phyloP scores from a whole-genome alignment of 2,888 invertebrate species.

The Drosophila lutescens region DNA sequence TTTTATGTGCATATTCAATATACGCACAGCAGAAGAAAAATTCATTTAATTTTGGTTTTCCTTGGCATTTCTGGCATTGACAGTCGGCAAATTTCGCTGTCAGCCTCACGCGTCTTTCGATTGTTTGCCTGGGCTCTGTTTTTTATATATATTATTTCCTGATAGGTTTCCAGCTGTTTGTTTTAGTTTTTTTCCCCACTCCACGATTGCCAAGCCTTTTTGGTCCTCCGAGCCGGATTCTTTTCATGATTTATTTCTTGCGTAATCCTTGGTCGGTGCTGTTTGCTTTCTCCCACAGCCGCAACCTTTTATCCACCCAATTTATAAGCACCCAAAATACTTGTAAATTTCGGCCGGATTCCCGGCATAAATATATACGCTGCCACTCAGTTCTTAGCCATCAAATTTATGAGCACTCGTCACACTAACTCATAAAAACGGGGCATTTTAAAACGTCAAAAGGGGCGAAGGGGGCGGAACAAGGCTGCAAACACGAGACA shows the following conservation, averaged over 20 bases:
- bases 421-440: slow-evolving; percentile 78
- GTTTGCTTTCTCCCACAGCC: slow-evolving; percentile 9
- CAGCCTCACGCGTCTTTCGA: slow-evolving; percentile 59
- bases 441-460: slow-evolving; percentile 47
- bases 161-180: slow-evolving; percentile 32
- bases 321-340: slow-evolving; percentile 57
- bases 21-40: slow-evolving; percentile 28
- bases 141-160: slow-evolving; percentile 15
- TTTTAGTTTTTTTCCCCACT: slow-evolving; percentile 21
- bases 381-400: slow-evolving; percentile 51
- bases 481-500: slow-evolving; percentile 53
- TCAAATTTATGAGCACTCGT: slow-evolving; percentile 78
- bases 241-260: slow-evolving; percentile 36
- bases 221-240: slow-evolving; percentile 1
- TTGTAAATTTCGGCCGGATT: slow-evolving; percentile 42
- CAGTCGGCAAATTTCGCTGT: slow-evolving; percentile 74
- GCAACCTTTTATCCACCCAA: slow-evolving; percentile 41
- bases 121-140: slow-evolving; percentile 24
- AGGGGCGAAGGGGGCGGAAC: slow-evolving; percentile 1
- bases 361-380: slow-evolving; percentile 36
- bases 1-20: slow-evolving; percentile 68
- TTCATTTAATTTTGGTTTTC: slow-evolving; percentile 43
- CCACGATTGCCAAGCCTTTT: slow-evolving; percentile 23
- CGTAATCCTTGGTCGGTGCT: slow-evolving; percentile 37
- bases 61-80: slow-evolving; percentile 64